Conservation (phyloP, 2,888 invertebrate species). For the Phlogophora meticulosa region DNA sequence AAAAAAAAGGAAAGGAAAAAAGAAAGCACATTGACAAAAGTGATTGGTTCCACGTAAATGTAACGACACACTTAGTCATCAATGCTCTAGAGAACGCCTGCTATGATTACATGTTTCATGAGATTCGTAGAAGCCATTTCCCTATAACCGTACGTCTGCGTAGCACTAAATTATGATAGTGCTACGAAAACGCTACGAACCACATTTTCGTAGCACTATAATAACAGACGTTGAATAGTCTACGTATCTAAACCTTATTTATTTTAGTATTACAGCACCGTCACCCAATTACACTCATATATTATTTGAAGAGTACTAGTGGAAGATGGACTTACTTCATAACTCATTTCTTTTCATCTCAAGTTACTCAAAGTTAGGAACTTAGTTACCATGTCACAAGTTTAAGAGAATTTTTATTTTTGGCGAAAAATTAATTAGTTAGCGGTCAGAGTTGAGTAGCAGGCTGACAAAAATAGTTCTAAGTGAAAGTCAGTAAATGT, state of each 20-base stretch:
- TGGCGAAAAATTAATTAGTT: not conserved
- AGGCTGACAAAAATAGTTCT: not conserved
- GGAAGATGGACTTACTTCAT: conserved; percentile 16
- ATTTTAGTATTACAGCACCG: not conserved
- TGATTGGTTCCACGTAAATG: conserved; percentile 6
- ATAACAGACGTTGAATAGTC: not conserved
- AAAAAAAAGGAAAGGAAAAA: too few species aligned
- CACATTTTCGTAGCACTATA: conserved; percentile 11
- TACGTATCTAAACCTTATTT: not conserved
- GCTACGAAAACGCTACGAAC: conserved; percentile 8
- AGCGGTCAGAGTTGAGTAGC: not conserved
- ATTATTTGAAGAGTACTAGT: conserved; percentile 3
- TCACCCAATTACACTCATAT: not conserved
- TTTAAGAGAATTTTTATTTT: conserved; percentile 8
- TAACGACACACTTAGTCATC: not conserved
- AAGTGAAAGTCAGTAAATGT: too few species aligned
- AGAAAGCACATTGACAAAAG: not conserved
- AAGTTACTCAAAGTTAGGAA: not conserved
- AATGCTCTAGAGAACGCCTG: not conserved
- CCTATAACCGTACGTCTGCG: conserved; percentile 2
- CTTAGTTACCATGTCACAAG: not conserved
- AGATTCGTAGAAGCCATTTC: conserved; percentile 4
- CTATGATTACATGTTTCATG: not conserved
- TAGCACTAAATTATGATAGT: not conserved
- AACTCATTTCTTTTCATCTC: conserved; percentile 9